Evolutionary conservation across 2,888 invertebrate genomes (phyloP).

Genomic region (Cephalotes varians): DNA sequence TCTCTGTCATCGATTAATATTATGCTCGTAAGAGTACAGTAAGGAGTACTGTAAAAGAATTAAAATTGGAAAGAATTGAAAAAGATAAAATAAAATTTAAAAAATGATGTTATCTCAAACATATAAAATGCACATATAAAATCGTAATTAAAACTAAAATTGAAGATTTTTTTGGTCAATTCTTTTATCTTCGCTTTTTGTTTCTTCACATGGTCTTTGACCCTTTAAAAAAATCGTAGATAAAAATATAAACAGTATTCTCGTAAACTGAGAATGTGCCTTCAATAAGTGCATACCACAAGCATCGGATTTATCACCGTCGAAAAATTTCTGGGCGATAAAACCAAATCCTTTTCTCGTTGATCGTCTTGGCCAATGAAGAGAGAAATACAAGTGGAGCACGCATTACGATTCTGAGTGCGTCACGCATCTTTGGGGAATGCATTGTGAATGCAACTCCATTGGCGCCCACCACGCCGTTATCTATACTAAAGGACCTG

Average conservation of each 20-base stretch:
- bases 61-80: not conserved
- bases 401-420: constrained; percentile 73
- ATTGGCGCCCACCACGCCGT: constrained; percentile 48
- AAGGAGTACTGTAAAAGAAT: not conserved
- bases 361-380: constrained; percentile 63
- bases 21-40: not conserved
- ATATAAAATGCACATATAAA: not conserved
- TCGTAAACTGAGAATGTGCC: not conserved
- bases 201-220: not conserved
- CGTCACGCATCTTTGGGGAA: constrained; percentile 71
- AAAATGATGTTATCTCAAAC: not conserved
- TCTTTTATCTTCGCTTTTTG: not conserved
- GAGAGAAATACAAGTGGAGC: constrained; percentile 74
- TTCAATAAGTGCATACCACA: not conserved
- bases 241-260: not conserved
- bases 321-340: constrained; percentile 66
- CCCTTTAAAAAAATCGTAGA: not conserved
- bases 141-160: not conserved
- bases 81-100: not conserved
- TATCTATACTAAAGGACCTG: constrained; percentile 53
- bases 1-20: constrained; percentile 47
- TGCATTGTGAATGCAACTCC: constrained; percentile 56
- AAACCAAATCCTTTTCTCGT: constrained; percentile 33
- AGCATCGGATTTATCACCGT: constrained; percentile 3
- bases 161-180: not conserved